Base-by-base conservation (phyloP, 2,797 vertebrate genomes). In the Moxostoma hubbsi region DNA sequence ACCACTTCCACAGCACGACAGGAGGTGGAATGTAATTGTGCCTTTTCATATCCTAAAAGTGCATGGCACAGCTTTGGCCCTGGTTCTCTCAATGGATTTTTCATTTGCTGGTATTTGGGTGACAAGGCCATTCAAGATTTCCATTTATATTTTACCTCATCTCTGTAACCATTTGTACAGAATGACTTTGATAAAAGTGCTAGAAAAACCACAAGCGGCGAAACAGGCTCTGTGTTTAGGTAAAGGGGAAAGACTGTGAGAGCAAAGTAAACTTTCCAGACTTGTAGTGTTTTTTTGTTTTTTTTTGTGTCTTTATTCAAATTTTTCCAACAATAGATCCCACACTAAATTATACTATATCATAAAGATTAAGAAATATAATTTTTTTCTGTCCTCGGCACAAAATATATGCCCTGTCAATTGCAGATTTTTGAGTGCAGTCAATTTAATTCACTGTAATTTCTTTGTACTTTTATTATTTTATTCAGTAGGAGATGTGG, bases 21-120 rank as follows among this genome's bases (percentile, higher is more conserved):
- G 89, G 90, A 85, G 86, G 86, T 68, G 65, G 12, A 82, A 84
- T 89, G 89, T 91, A 91, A 92, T 90, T 92, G 90, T 89, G 87
- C 91, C 89, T 92, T 89, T 90, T 90, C 89, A 91, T 88, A 88
- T 88, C 86, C 88, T 81, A 75, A 89, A 88, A 90, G 89, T 90
- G 83, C 86, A 87, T 53, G 78, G 87, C 90, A 88, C 90, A 92
- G 90, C 90, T 91, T 88, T 87, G 63, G 78, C 85, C 83, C 86
- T 90, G 90, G 83, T 90, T 88, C 87, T 85, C 73, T 64, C 81
- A 83, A 92, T 91, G 85, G 89, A 90, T 90, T 92, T 91, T 90
- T 89, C 88, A 88, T 87, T 91, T 86, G 90, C 87, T 90, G 90
- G 86, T 91, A 87, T 92, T 92, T 93, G 91, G 85, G 86, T 83